Evolutionary conservation across 2,797 vertebrate genomes (phyloP), one percentile per base, ranked within the genome.

Genomic region (Micrastur ruficollis): DNA sequence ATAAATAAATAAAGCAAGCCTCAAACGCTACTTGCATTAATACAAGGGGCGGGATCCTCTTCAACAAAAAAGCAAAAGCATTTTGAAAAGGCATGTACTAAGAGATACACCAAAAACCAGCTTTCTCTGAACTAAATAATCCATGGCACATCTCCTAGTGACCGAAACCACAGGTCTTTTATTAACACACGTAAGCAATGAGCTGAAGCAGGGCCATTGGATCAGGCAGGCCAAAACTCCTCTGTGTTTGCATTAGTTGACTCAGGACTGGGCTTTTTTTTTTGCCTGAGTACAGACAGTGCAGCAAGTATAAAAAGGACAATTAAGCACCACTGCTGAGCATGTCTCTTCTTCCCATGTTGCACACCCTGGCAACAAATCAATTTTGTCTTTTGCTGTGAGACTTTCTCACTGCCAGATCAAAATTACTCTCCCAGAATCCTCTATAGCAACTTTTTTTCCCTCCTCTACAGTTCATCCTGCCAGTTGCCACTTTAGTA

Each of bases 401-500:
- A 96, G 76, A 92, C 47, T 90, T 58, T 93, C 55, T 81, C 31
- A 55, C 86, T 8, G 14, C 36, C 38, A 38, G 81, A 88, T 89
- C 79, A 86, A 95, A 95, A 97, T 92, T 82, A 82, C 53, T 93
- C 86, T 96, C 88, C 94, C 58, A 82, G 93, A 82, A 85, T 95
- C 73, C 93, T 94, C 66, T 12, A 78, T 6, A 85, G 59, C 52
- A 62, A 90, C 58, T 32, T 88, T 94, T 91, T 90, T 55, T 15
- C 26, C 47, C 61, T 65, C 32, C 38, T 95, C 27, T 71, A 67
- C 78, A 92, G 44, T 82, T 95, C 92, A 83, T 78, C 67, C 67
- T 94, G 63, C 71, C 93, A 97, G 78, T 90, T 90, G 76, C 71
- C 81, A 94, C 87, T 96, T 93, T 81, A 89, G 58, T 92, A 96